These are phyloP conservation scores for Calameuta idolon DNA, from an alignment of 2,888 invertebrate species.

Conservation along the genomic window DNA sequence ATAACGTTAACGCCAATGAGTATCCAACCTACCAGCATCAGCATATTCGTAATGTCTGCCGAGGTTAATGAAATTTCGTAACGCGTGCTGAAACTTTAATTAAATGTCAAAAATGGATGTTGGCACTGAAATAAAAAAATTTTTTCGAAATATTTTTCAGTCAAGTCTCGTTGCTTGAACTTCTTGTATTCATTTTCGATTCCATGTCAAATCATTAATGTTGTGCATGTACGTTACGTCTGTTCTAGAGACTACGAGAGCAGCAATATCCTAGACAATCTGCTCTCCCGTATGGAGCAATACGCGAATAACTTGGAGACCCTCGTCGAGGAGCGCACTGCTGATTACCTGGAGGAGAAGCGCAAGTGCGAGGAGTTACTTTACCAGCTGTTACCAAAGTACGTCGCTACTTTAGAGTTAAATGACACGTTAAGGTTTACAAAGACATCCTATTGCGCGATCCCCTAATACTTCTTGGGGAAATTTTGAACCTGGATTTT, in stretches of 20 bases:
- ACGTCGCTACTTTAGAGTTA: slow-evolving; percentile 61
- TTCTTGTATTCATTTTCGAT: no score
- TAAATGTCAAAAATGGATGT: no score
- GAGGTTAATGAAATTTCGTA: no score
- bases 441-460: neutral
- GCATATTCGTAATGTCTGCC: neutral
- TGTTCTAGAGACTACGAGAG: slow-evolving; percentile 84
- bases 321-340: slow-evolving; percentile 95
- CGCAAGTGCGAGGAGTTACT: slow-evolving; percentile 96
- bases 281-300: slow-evolving; percentile 97
- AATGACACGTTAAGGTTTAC: neutral
- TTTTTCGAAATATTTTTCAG: no score
- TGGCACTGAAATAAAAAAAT: no score
- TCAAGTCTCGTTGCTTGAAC: neutral
- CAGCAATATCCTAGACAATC: slow-evolving; percentile 94
- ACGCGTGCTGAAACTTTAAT: no score
- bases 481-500: neutral
- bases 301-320: slow-evolving; percentile 98
- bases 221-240: neutral
- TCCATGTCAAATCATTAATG: neutral
- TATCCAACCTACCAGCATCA: neutral
- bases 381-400: slow-evolving; percentile 95
- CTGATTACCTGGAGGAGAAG: slow-evolving; percentile 98
- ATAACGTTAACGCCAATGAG: neutral
- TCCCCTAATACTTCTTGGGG: neutral